These are phyloP conservation scores for Acarapis woodi DNA, from an alignment of 1,140 invertebrate species.

Conservation along the genomic window DNA sequence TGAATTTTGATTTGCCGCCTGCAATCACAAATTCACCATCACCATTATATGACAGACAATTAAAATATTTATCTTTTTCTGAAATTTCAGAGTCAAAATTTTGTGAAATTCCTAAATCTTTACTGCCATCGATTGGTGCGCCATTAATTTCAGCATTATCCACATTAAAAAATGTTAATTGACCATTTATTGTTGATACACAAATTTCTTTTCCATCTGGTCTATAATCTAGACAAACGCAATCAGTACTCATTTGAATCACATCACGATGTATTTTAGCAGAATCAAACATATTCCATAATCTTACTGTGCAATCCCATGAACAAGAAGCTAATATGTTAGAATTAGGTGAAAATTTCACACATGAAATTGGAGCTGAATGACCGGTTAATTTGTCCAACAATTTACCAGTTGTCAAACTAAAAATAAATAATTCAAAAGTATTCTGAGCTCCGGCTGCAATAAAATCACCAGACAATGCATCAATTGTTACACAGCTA, in stretches of 20 bases:
- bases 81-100: conserved; percentile 57
- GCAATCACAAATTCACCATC: conserved; percentile 66
- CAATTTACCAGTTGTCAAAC: conserved; percentile 57
- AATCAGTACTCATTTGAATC: conserved; percentile 44
- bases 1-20: conserved; percentile 64
- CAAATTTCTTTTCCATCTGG: conserved; percentile 71
- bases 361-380: conserved; percentile 51
- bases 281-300: conserved; percentile 63
- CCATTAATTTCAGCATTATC: conserved; percentile 34
- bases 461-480: conserved; percentile 49
- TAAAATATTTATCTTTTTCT: conserved; percentile 66
- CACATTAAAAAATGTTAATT: conserved; percentile 53
- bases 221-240: conserved; percentile 45
- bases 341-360: conserved; percentile 44
- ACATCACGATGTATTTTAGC: conserved; percentile 49
- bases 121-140: conserved; percentile 45
- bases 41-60: conserved; percentile 58
- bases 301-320: conserved; percentile 69
- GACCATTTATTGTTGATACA: conserved; percentile 60
- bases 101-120: conserved; percentile 53
- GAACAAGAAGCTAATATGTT: conserved; percentile 49
- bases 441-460: conserved; percentile 70
- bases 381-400: conserved; percentile 36
- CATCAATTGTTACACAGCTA: conserved; percentile 58
- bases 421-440: conserved; percentile 89